These are phyloP conservation scores for Hybos culiciformis DNA, from an alignment of 2,888 invertebrate genomes.

Conservation along the genomic window DNA sequence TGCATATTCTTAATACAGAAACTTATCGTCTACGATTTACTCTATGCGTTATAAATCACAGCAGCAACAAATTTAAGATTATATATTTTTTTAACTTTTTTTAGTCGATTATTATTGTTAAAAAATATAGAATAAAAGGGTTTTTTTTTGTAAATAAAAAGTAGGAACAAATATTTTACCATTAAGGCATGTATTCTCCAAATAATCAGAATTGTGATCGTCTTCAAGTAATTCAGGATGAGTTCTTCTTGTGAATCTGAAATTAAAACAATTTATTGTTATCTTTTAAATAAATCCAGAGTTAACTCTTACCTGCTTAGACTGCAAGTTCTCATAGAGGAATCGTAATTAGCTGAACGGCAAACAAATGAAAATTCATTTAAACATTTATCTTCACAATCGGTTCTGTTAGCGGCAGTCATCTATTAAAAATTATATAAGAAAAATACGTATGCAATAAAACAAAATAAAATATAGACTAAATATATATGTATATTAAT, in stretches of 20 bases:
- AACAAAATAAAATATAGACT: no score
- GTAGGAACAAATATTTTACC: constrained; percentile 45
- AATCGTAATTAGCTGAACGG: constrained; percentile 73
- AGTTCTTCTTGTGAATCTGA: constrained; percentile 64
- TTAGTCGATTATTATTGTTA: no score
- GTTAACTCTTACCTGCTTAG: constrained; percentile 43
- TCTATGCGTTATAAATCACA: no score
- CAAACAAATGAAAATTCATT: constrained; percentile 83
- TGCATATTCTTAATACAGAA: no score
- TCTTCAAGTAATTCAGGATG: constrained; percentile 74
- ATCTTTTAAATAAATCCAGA: background rate
- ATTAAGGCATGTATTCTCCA: constrained; percentile 82
- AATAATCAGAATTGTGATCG: constrained; percentile 75
- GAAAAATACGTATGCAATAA: background rate
- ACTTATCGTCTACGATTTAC: no score
- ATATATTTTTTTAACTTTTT: no score
- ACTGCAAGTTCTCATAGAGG: constrained; percentile 61
- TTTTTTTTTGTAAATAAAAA: no score
- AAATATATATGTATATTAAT: background rate
- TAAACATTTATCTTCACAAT: constrained; percentile 80
- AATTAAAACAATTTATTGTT: background rate
- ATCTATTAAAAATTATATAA: constrained; percentile 24
- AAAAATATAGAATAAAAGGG: no score
- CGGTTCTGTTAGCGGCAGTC: constrained; percentile 70
- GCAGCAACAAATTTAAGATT: no score